Percentiles rank a stretch among this genome's conserved stretches.
Conservation (phyloP, 2,888 invertebrate genomes). For the Augiades crinisus region DNA sequence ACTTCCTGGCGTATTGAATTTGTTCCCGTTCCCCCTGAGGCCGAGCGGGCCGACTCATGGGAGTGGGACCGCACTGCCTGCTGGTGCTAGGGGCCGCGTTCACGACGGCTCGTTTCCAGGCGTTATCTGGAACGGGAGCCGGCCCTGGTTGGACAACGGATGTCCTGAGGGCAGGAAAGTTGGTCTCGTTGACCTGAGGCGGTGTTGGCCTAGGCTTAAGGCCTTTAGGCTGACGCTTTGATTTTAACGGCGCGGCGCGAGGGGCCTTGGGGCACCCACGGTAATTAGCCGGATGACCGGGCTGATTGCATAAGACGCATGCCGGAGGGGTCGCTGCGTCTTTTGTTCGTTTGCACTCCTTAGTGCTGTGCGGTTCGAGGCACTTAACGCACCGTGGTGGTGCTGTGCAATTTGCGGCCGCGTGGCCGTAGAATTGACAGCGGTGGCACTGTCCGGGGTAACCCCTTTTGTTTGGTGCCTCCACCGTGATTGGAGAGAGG, state of each 20-base stretch:
- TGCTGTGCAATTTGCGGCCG: background rate
- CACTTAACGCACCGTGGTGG: constrained; percentile 28
- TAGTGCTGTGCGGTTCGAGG: constrained; percentile 23
- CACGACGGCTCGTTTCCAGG: too few species aligned
- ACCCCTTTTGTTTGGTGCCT: background rate
- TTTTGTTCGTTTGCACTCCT: constrained; percentile 1
- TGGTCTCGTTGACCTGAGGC: too few species aligned
- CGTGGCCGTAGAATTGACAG: constrained; percentile 19
- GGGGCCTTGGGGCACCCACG: constrained; percentile 20
- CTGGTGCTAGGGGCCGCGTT: too few species aligned
- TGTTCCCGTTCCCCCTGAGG: too few species aligned
- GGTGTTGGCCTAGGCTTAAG: background rate
- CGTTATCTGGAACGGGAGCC: too few species aligned
- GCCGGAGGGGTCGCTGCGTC: background rate
- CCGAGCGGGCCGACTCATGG: too few species aligned
- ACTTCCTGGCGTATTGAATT: too few species aligned
- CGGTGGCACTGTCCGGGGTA: constrained; percentile 8
- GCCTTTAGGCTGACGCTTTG: background rate
- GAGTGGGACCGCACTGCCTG: too few species aligned
- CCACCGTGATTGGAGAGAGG: background rate
- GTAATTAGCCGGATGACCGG: constrained; percentile 24
- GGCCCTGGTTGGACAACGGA: too few species aligned
- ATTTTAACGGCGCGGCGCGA: background rate
- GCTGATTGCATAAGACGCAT: constrained; percentile 10
- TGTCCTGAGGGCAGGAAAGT: too few species aligned